Percentiles rank a stretch among this genome's conserved stretches.
Conservation (phyloP, 2,888 invertebrate species). For the Cephus spinipes region DNA sequence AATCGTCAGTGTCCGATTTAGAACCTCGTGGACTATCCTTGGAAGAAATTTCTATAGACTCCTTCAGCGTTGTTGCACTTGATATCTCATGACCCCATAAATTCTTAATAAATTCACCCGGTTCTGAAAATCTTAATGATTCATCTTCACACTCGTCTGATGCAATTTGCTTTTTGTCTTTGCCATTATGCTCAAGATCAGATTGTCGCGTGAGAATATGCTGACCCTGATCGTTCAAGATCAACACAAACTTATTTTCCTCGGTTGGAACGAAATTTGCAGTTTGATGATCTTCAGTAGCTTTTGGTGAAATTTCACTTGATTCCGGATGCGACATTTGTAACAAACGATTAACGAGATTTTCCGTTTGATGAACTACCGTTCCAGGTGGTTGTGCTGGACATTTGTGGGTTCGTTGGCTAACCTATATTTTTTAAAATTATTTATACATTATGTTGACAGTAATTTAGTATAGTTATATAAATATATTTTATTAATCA, state of each 20-base stretch:
- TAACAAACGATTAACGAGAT: conserved; percentile 45
- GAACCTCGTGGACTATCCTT: conserved; percentile 26
- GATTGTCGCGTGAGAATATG: conserved; percentile 52
- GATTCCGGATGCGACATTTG: conserved; percentile 31
- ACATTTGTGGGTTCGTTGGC: conserved; percentile 87
- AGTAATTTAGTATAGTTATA: background rate
- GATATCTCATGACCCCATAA: conserved; percentile 35
- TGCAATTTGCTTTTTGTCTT: conserved; percentile 20
- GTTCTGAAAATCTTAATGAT: conserved; percentile 17
- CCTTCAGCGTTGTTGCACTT: conserved; percentile 20
- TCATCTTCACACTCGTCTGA: background rate
- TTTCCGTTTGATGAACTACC: conserved; percentile 65
- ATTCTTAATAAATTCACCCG: conserved; percentile 18
- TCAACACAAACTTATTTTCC: conserved; percentile 57
- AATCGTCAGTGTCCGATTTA: conserved; percentile 52
- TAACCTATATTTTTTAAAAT: conserved; percentile 70
- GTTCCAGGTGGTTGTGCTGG: conserved; percentile 73
- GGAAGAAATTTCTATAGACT: conserved; percentile 28
- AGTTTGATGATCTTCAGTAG: conserved; percentile 64
- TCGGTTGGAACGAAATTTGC: conserved; percentile 44
- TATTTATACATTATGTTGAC: background rate
- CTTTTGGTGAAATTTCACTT: conserved; percentile 65
- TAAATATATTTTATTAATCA: background rate
- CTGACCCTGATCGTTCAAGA: conserved; percentile 56
- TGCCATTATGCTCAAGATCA: conserved; percentile 31